Evolutionary conservation across 2,113 vertebrate species (phyloP).

Genomic region (Catharus bicknelli): DNA sequence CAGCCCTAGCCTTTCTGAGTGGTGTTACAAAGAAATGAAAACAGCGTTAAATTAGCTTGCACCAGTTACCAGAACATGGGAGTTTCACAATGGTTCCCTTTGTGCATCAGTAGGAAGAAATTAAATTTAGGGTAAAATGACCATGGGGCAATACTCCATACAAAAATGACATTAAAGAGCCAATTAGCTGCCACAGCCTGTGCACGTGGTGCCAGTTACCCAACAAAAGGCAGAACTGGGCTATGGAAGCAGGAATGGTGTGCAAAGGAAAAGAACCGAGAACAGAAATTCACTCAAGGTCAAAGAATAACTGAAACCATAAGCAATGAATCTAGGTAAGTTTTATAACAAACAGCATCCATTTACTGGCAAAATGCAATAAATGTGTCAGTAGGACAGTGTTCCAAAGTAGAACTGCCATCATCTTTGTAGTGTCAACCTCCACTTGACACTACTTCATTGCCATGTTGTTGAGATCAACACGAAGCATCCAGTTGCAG

Average conservation of each 20-base stretch:
- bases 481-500: not conserved
- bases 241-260: not conserved
- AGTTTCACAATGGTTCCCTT: not conserved
- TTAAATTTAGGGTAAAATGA: not conserved
- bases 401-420: not conserved
- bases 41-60: not conserved
- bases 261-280: not conserved
- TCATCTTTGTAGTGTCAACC: not conserved
- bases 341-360: not conserved
- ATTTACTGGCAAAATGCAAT: not conserved
- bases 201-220: not conserved
- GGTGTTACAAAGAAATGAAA: not conserved
- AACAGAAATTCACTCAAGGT: not conserved
- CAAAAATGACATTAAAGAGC: not conserved
- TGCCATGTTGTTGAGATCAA: not conserved
- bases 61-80: not conserved
- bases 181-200: not conserved
- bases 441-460: not conserved
- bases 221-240: not conserved
- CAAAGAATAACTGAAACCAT: not conserved
- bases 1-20: not conserved
- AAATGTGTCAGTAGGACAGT: not conserved
- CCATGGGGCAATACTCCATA: not conserved
- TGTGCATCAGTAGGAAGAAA: not conserved
- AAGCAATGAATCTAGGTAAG: not conserved